Conservation (phyloP, 2,797 vertebrate genomes). For the Clamator glandarius region DNA sequence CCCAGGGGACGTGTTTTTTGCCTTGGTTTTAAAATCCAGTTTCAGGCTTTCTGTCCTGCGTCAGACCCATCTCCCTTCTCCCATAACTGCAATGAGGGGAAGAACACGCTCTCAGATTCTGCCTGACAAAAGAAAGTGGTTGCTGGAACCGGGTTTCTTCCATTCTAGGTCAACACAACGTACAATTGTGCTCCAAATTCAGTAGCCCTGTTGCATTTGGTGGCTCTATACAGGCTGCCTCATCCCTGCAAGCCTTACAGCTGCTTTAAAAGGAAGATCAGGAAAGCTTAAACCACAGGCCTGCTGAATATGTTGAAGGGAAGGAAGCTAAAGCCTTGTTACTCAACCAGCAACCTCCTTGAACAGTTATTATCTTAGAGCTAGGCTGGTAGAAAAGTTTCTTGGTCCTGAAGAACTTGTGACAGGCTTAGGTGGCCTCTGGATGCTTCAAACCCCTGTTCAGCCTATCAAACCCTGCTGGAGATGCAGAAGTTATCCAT, state of each 20-base stretch:
- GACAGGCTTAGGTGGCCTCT: neutral
- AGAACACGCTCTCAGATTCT: neutral
- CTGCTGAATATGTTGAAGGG: fast-evolving
- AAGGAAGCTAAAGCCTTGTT: neutral
- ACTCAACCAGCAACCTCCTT: neutral
- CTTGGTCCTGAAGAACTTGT: neutral
- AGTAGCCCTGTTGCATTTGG: neutral
- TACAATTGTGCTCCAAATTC: neutral
- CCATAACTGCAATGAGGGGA: neutral
- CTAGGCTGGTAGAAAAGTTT: neutral
- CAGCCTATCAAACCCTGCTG: neutral
- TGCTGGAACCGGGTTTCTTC: neutral
- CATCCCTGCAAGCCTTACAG: neutral
- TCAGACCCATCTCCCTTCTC: neutral
- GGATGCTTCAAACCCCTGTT: neutral
- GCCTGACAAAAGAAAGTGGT: neutral
- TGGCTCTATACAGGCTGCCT: fast-evolving
- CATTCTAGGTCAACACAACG: neutral
- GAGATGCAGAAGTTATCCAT: neutral
- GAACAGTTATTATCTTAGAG: neutral
- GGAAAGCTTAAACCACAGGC: neutral
- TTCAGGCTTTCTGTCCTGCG: neutral
- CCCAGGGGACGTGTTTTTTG: neutral
- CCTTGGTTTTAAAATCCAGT: neutral
- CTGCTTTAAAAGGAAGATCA: neutral